Percentiles rank a stretch among this genome's conserved stretches.
These are phyloP conservation scores for Burhinus bistriatus DNA, from an alignment of 2,113 vertebrate genomes.

Conservation along the genomic window DNA sequence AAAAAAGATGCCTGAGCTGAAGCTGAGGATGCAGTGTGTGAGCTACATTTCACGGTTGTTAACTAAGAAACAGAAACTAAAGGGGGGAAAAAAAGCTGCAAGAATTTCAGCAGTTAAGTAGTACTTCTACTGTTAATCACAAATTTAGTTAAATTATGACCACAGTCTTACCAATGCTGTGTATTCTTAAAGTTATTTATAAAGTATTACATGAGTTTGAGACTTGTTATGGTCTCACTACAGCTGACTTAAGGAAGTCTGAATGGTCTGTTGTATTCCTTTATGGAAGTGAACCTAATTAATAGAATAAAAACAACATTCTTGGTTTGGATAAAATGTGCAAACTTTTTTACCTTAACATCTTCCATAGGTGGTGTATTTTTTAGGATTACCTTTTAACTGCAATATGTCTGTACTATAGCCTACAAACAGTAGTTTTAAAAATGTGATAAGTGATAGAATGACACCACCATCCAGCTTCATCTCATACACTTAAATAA, in stretches of 20 bases:
- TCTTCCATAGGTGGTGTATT: not conserved
- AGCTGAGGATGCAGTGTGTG: not conserved
- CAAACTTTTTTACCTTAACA: not conserved
- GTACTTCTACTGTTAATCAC: not conserved
- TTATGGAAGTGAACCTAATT: not conserved
- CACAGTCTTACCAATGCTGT: not conserved
- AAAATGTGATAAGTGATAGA: not conserved
- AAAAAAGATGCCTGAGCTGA: not conserved
- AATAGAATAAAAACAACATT: not conserved
- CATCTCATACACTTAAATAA: not conserved
- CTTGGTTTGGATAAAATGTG: not conserved
- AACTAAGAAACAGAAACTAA: not conserved
- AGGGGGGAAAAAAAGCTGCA: not conserved
- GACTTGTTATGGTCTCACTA: not conserved
- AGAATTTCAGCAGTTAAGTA: not conserved
- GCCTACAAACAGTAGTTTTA: not conserved
- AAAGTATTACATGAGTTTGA: not conserved
- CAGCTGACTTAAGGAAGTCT: not conserved
- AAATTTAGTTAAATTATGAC: not conserved
- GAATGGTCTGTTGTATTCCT: not conserved
- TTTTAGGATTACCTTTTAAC: not conserved
- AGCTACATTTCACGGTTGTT: not conserved
- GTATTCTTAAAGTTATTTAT: not conserved
- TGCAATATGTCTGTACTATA: not conserved
- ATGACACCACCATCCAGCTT: not conserved